Evolutionary conservation across 2,113 vertebrate genomes (phyloP).

Genomic region (Bubalus kerabau): DNA sequence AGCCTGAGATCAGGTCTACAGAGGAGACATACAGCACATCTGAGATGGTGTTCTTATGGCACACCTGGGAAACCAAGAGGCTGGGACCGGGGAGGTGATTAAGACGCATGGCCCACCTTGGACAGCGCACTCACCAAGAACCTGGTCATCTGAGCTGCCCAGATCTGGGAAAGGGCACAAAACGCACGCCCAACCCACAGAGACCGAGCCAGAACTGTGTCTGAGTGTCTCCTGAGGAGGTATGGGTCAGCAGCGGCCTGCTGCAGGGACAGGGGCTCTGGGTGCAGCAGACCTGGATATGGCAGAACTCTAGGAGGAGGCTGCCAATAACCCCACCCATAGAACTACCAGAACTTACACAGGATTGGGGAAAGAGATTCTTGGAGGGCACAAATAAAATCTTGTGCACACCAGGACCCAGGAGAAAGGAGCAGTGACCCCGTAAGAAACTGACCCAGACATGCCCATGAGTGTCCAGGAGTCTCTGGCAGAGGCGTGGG

Average conservation of each 20-base stretch:
- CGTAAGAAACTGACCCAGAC: background rate
- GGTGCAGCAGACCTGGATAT: background rate
- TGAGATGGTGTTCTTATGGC: background rate
- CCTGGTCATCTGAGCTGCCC: background rate
- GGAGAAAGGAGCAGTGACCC: background rate
- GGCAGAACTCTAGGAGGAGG: background rate
- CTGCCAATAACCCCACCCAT: rapidly evolving
- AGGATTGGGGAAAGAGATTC: background rate
- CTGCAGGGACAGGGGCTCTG: background rate
- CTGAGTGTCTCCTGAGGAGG: background rate
- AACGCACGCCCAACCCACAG: background rate
- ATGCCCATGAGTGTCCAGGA: background rate
- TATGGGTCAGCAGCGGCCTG: background rate
- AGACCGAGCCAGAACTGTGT: background rate
- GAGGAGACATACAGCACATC: background rate
- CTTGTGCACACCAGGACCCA: background rate
- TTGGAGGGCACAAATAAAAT: background rate
- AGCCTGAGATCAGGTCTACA: background rate
- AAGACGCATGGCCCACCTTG: rapidly evolving
- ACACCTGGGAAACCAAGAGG: background rate
- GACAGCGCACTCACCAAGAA: background rate
- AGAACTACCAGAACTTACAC: background rate
- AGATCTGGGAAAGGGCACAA: background rate
- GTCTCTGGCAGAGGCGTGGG: background rate
- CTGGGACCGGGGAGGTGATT: background rate